Conservation (phyloP, 2,113 vertebrate species). For the Alaudala cheleensis region DNA sequence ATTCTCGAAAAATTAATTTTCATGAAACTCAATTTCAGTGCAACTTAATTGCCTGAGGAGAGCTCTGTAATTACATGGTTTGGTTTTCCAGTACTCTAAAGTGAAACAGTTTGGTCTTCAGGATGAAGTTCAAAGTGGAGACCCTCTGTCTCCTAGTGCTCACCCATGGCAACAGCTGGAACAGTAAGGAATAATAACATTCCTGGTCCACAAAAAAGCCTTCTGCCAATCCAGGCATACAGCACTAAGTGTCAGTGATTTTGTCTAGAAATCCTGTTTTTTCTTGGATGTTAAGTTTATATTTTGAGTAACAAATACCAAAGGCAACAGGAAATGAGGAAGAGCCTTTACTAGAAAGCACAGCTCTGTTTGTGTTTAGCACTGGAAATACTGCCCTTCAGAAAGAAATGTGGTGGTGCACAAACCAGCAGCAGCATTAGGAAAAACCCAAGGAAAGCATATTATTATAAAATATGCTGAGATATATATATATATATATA, state of each 20-base stretch:
- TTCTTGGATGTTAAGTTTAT: neutral
- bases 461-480: neutral
- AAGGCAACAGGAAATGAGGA: neutral
- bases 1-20: neutral
- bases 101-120: neutral
- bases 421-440: neutral
- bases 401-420: neutral
- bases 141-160: neutral
- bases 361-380: neutral
- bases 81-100: neutral
- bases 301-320: neutral
- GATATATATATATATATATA: neutral
- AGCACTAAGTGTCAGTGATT: neutral
- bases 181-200: neutral
- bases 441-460: neutral
- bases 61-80: neutral
- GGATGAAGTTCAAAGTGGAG: neutral
- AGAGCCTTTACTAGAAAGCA: neutral
- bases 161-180: neutral
- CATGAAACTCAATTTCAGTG: neutral
- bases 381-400: neutral
- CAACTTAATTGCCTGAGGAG: neutral
- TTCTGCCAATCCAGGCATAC: neutral
- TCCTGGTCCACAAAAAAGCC: neutral
- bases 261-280: neutral